Evolutionary conservation across 2,888 invertebrate genomes (phyloP).

Genomic region (Adelphocoris suturalis): DNA sequence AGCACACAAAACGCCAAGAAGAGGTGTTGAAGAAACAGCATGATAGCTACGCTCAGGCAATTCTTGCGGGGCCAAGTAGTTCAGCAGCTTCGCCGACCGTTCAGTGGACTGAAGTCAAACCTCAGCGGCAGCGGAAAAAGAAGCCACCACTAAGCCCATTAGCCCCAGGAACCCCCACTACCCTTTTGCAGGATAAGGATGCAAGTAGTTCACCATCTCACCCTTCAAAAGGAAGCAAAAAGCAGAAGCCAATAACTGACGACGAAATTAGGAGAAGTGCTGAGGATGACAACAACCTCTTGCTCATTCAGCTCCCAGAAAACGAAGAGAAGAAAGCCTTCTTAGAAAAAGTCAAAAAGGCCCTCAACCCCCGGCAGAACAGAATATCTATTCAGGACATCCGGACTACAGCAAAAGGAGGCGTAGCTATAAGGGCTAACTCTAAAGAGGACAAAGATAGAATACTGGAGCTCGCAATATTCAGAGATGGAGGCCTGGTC

Average conservation of each 20-base stretch:
- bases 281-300: not conserved
- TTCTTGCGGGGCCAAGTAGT: too few species aligned
- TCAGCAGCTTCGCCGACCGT: too few species aligned
- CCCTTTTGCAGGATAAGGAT: too few species aligned
- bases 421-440: not conserved
- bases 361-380: not conserved
- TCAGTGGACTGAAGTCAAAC: too few species aligned
- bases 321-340: not conserved
- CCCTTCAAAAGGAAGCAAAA: too few species aligned
- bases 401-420: not conserved
- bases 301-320: slow-evolving; percentile 2
- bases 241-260: too few species aligned
- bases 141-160: too few species aligned
- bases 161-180: too few species aligned
- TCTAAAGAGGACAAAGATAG: not conserved
- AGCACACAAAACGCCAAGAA: not conserved
- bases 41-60: not conserved
- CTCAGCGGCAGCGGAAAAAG: too few species aligned
- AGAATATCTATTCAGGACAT: not conserved
- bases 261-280: not conserved
- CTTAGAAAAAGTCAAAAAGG: not conserved
- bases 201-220: too few species aligned
- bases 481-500: too few species aligned
- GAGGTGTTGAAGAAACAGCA: not conserved
- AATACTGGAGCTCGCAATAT: not conserved